A percentile compares a stretch with the other conserved stretches of the same genome.
Conservation (phyloP, 1,140 invertebrate species). For the Melanaphis sacchari region DNA sequence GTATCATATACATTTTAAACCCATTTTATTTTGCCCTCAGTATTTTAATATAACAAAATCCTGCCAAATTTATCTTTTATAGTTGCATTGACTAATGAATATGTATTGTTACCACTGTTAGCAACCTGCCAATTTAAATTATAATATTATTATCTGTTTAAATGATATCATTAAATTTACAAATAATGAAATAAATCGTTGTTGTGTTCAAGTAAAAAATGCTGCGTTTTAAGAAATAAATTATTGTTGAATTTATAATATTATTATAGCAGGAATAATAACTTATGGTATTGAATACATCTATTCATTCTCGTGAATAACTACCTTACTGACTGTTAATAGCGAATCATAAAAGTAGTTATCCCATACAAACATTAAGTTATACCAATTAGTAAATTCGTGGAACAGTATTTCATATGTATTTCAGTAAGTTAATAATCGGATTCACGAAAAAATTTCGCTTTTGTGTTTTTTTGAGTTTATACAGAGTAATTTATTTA, state of each 20-base stretch:
- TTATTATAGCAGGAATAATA: neutral
- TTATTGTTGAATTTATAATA: neutral
- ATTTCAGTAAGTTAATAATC: neutral
- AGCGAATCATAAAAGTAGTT: neutral
- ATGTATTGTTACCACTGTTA: neutral
- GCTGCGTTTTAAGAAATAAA: neutral
- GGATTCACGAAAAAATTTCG: neutral
- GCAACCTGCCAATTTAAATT: neutral
- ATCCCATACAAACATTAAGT: neutral
- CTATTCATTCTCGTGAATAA: neutral
- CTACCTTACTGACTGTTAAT: neutral
- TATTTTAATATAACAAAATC: neutral
- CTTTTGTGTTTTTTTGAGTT: neutral
- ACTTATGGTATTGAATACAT: neutral
- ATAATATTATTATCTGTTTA: neutral
- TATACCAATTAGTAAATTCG: neutral
- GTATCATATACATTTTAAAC: too few relatives aligned
- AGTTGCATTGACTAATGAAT: neutral
- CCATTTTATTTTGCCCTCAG: too few relatives aligned
- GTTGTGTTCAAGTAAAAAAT: neutral
- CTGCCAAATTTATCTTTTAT: neutral
- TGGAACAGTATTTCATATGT: neutral
- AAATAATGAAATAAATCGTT: neutral
- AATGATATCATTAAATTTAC: neutral
- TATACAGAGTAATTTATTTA: too few relatives aligned